Percentiles rank a stretch among this genome's conserved stretches.
Conservation (phyloP, 2,797 vertebrate genomes). For the Lagodon rhomboides region DNA sequence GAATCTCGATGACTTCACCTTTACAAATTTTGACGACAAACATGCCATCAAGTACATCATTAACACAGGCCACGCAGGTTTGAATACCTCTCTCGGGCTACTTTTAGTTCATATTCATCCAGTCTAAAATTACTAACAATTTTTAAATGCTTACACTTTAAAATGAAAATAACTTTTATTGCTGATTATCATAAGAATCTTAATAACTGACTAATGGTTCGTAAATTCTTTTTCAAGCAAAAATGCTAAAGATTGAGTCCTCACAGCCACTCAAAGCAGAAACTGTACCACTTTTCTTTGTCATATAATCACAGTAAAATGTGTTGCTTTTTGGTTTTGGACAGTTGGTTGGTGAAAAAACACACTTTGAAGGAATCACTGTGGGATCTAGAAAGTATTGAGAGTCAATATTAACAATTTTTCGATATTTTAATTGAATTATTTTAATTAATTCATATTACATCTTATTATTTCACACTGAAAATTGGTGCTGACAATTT, state of each 20-base stretch:
- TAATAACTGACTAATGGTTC: no score
- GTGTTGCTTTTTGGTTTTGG: no score
- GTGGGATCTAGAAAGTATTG: neutral
- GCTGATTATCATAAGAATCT: no score
- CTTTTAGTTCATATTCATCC: no score
- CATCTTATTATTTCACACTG: neutral
- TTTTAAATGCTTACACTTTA: no score
- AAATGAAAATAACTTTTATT: no score
- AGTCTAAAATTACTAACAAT: neutral
- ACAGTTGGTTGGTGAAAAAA: no score
- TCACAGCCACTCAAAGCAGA: neutral
- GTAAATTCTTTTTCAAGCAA: no score
- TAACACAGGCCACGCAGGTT: slow-evolving; percentile 81
- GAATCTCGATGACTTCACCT: slow-evolving; percentile 50
- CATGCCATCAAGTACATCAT: slow-evolving; percentile 56
- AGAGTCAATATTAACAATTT: neutral
- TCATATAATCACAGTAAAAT: neutral
- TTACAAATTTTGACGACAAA: slow-evolving; percentile 65
- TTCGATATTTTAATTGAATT: neutral
- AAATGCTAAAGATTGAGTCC: no score
- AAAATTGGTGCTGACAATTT: no score
- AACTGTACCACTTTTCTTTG: neutral
- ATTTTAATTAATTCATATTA: neutral
- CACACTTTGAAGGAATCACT: neutral
- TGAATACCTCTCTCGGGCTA: neutral